Base-by-base conservation (phyloP, 2,113 vertebrate genomes). In the Madoqua kirkii region DNA sequence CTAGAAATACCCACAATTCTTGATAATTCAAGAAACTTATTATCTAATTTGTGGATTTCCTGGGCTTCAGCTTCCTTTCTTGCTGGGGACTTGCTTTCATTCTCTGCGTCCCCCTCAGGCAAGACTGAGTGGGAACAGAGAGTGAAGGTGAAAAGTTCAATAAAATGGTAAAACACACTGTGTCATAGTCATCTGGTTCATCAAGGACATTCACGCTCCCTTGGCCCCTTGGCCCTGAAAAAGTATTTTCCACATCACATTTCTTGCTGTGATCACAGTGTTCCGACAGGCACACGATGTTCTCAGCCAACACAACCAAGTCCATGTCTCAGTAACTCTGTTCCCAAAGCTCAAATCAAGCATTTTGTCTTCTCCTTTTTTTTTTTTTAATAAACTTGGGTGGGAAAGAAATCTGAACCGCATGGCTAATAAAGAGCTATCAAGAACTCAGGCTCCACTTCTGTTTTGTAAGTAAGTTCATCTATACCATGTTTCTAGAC, bases 1-100 rank as follows among this genome's bases (percentile, higher is more conserved):
- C 27, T 96, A 88, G 74, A 84, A 94, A 96, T 87, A 78, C 54
- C 21, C 90, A 86, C 71, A 83, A 59, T 85, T 96, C 89, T 90
- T 86, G 81, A 81, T 89, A 60, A 93, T 82, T 94, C 54, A 71
- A 92, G 85, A 84, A 83, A 89, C 74, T 74, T 84, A n/a, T 64
- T 57, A 94, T 79, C 74, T 87, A 52, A 92, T 94, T 55, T 81
- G 59, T 67, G n/a, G 50, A 85, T 91, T 93, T 93, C 64, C 45
- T 87, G 59, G 45, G 82, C 78, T 67, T 95, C n/a, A 2, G 29
- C 45, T 67, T 95, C 81, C 76, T 85, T 21, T 86, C 67, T 82
- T 79, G 87, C 55, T 91, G 45, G 31, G 16, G 45, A 71, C 87
- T 85, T 94, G 27, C 52, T 86, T 91, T 94, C 45, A 31, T 11